phyloP scores from a whole-genome alignment of 2,888 invertebrate genomes.

The Lysandra bellargus region DNA sequence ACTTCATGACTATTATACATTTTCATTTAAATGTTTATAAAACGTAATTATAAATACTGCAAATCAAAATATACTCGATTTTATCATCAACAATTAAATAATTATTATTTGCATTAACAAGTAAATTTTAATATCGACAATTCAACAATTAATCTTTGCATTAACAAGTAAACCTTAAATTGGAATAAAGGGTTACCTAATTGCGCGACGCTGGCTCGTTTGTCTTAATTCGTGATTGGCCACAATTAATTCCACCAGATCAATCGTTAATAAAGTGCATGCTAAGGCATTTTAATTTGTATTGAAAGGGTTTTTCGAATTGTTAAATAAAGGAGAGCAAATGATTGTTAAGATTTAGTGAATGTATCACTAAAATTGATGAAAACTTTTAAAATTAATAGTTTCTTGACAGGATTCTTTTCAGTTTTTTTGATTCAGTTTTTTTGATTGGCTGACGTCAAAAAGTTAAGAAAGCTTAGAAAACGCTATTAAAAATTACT shows the following conservation, averaged over 20 bases:
- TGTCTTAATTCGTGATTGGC: slow-evolving; percentile 41
- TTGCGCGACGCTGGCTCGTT: slow-evolving; percentile 21
- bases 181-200: slow-evolving; percentile 18
- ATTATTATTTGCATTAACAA: too few species aligned
- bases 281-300: slow-evolving; percentile 5
- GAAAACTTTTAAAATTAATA: too few species aligned
- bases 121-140: neutral
- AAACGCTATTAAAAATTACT: too few species aligned
- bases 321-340: neutral
- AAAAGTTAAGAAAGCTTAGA: too few species aligned
- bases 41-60: neutral
- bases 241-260: slow-evolving; percentile 39
- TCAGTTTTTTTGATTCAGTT: too few species aligned
- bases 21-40: too few species aligned
- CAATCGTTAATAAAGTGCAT: slow-evolving; percentile 25
- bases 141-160: neutral
- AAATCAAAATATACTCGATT: neutral
- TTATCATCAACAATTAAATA: neutral
- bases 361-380: too few species aligned
- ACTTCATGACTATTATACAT: too few species aligned
- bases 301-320: neutral
- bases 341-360: neutral
- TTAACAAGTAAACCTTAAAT: slow-evolving; percentile 20
- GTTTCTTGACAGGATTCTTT: too few species aligned
- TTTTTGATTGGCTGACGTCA: too few species aligned